Evolutionary conservation across 2,113 vertebrate genomes (phyloP).

Genomic region (Pygoscelis antarcticus): DNA sequence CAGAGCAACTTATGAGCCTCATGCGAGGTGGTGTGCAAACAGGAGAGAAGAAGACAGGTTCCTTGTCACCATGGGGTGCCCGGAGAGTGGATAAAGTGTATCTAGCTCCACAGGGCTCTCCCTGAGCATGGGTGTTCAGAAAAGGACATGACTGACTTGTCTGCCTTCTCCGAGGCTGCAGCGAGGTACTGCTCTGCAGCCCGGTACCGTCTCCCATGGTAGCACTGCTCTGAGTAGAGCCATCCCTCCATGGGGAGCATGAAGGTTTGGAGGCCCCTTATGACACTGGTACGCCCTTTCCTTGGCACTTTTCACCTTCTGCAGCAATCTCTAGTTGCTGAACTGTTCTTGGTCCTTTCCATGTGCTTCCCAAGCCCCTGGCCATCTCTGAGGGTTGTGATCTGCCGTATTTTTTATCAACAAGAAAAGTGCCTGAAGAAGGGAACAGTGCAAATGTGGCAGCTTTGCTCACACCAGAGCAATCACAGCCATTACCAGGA

Average conservation of each 20-base stretch:
- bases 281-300: accelerated
- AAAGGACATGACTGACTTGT: neutral
- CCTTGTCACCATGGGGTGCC: neutral
- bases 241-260: neutral
- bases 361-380: neutral
- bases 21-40: accelerated
- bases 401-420: neutral
- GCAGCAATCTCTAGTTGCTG: neutral
- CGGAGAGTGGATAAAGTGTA: accelerated
- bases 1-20: neutral
- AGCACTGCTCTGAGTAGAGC: neutral
- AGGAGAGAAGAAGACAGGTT: neutral
- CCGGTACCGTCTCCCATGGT: neutral
- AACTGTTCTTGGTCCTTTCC: neutral
- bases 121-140: neutral
- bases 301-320: neutral
- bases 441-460: neutral
- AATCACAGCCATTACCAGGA: too few species aligned
- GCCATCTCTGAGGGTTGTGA: neutral
- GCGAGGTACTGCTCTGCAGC: neutral
- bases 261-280: neutral
- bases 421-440: neutral
- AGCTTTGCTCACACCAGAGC: neutral
- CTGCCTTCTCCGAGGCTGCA: neutral
- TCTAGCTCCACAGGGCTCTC: neutral